Conservation (phyloP, 1,140 invertebrate genomes). For the Trachymyrmex septentrionalis region DNA sequence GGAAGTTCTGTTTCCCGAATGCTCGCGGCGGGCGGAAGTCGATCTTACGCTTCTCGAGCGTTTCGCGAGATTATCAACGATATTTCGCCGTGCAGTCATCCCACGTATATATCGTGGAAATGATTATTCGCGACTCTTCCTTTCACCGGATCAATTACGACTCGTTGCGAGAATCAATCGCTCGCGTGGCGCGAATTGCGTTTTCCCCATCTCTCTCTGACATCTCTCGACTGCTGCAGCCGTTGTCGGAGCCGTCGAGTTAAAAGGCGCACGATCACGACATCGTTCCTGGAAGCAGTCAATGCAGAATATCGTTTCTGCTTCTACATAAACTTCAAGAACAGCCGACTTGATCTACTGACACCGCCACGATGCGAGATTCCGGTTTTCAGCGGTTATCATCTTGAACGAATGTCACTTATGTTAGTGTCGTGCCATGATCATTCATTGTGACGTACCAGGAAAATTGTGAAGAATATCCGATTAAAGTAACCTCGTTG, state of each 20-base stretch:
- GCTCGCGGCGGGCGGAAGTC: not conserved
- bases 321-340: not conserved
- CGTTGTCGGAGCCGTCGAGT: not conserved
- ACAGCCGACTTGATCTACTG: not conserved
- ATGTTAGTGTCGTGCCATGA: not conserved
- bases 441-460: not conserved
- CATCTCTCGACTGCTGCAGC: not conserved
- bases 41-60: not conserved
- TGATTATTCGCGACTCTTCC: conserved; percentile 22
- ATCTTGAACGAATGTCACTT: not conserved
- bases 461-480: not conserved
- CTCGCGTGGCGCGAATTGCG: not conserved
- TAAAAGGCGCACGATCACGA: not conserved
- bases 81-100: not conserved
- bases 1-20: conserved; percentile 1
- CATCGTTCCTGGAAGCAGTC: conserved; percentile 22
- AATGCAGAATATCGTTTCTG: not conserved
- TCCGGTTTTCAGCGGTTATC: not conserved
- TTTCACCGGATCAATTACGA: conserved; percentile 68
- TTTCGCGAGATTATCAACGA: not conserved
- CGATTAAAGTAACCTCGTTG: not conserved
- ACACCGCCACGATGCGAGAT: not conserved
- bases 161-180: conserved; percentile 57
- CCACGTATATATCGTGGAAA: conserved; percentile 23
- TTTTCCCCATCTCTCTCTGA: conserved; percentile 43